Base-by-base conservation (phyloP, 2,113 vertebrate species). In the Hemibagrus wyckioides region DNA sequence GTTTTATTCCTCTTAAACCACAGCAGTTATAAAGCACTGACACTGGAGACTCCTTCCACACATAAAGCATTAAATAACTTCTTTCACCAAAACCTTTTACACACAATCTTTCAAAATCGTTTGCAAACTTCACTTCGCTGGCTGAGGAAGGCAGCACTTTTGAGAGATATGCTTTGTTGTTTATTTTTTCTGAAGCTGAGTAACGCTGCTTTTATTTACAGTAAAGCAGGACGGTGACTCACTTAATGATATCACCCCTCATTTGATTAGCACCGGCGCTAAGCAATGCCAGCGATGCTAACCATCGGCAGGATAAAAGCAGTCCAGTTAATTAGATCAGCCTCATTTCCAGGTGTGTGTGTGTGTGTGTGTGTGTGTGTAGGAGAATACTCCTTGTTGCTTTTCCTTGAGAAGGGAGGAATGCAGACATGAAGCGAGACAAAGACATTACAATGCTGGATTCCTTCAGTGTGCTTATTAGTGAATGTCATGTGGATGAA, bases 221-320 rank as follows among this genome's bases (percentile, higher is more conserved):
- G 50, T 69, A 81, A 86, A 80, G 33, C 77, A 52, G 54, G 44
- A 83, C 36, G 2, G 33, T 81, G 77, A 81, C 65, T 71, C 77
- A 81, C 77, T 86, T 25, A 81, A 69, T 81, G 85, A 86, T 57
- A 71, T 86, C 85, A 86, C 2, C 52, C 73, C 10, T 39, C 61
- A 80, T 80, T 86, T 71, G 44, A 86, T 86, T 86, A 86, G 23
- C 50, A 57, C 0, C 1, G 63, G 57, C 8, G 50, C 77, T 65
- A 80, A 52, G 23, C 44, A 36, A 63, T 10, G 41, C 81, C 81
- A 83, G 61, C 81, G 17, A 65, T 48, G 81, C 81, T 65, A 48
- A n/a, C 85, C 39, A 33, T 25, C 36, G 57, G 48, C 61, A 56
- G 61, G 57, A 86, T 86, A 54, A 86, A 54, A 86, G 84, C 59